Evolutionary conservation across 2,888 invertebrate species (phyloP), one percentile per base, ranked within the genome.

Genomic region (Apodemia zela): DNA sequence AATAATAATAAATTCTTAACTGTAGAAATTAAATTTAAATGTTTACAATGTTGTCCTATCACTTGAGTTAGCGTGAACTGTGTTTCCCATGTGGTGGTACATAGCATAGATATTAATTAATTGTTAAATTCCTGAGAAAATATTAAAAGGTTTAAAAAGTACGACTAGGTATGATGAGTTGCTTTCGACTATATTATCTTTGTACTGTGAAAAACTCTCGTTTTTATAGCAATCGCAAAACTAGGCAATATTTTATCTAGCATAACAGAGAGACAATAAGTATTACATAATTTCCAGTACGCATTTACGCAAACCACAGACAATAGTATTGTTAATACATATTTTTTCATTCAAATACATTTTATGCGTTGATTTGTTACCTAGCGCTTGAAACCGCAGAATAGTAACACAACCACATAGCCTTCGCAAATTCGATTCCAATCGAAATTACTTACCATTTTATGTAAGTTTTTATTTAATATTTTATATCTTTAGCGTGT

Each of bases 381-480:
- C 77, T 81, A 79, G 81, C 77, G 73, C 76, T 72, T 77, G 77
- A 73, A 80, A 84, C 87, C 85, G 77, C 87, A 82, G 77, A 82
- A 83, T 86, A 84, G 83, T 77, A 75, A 71, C 76, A 76, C 76
- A 76, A 84, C 85, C 84, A 76, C 87, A 85, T 76, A 76, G 79
- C 74, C 70, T 75, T 77, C 75, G 69, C 72, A 71, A 75, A 78
- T 84, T 78, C 81, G 81, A 87, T 87, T 87, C 85, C 87, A 85
- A 85, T 88, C 78, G 82, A 82, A 88, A 86, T 90, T 89, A 87
- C 85, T 85, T 84, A 84, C 86, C 79, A 84, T 81, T 89, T 89
- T 88, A 87, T 87, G 89, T 87, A 84, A 76, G 83, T 87, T 89
- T 89, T 90, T 89, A 89, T 91, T 89, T 84, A 86, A 88, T 89